Conservation (phyloP, 2,888 invertebrate species). For the Pharmacophagus antenor region DNA sequence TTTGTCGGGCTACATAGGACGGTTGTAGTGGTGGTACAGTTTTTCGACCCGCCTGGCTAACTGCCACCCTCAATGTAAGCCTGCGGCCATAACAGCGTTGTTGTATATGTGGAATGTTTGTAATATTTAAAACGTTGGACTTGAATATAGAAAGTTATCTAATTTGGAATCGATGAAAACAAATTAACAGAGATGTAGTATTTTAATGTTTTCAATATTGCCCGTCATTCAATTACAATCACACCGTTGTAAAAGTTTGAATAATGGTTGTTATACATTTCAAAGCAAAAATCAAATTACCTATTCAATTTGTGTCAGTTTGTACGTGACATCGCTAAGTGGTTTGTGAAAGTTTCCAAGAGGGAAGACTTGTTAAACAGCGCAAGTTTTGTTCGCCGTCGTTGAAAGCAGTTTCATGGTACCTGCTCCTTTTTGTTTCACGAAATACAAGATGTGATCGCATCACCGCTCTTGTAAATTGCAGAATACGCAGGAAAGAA, state of each 20-base stretch:
- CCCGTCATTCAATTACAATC: background rate
- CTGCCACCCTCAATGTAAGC: too few species aligned
- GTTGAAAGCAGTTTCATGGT: conserved; percentile 20
- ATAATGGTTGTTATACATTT: conserved; percentile 3
- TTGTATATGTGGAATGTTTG: background rate
- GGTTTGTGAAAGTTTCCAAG: conserved; percentile 25
- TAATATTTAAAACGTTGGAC: too few species aligned
- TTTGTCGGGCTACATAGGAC: too few species aligned
- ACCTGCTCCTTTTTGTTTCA: conserved; percentile 2
- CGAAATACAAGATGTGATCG: background rate
- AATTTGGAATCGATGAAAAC: background rate
- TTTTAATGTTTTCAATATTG: background rate
- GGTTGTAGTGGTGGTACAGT: too few species aligned
- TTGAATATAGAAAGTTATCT: too few species aligned
- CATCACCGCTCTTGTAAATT: background rate
- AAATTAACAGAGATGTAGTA: background rate
- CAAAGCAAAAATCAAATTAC: conserved; percentile 18
- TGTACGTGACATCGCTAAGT: conserved; percentile 25
- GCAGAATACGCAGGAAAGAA: background rate
- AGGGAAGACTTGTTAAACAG: conserved; percentile 19
- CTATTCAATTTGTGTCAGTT: conserved; percentile 13
- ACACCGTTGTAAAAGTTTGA: background rate
- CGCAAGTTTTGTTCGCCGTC: conserved; percentile 19
- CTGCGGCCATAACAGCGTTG: too few species aligned
- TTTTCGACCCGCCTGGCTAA: too few species aligned